Evolutionary conservation across 1,140 invertebrate genomes (phyloP), one percentile per base, ranked within the genome.

Genomic region (Conus ventricosus): DNA sequence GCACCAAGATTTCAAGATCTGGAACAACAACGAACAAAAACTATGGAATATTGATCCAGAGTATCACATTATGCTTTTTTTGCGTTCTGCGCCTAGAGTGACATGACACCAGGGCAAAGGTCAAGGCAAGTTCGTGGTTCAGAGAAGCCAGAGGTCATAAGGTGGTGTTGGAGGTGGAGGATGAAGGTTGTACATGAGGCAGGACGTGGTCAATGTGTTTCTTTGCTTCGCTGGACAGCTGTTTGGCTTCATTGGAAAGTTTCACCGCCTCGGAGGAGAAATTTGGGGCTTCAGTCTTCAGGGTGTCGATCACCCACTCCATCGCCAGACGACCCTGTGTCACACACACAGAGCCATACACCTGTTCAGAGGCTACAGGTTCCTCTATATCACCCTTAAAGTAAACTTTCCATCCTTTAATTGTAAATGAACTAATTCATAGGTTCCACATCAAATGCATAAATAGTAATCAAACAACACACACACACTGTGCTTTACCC

Each of bases 251-350:
- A 88, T 95, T 96, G 87, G 97, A 97, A 81, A 98, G 76, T 63
- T 63, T 63, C 82, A 53, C 67, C 53, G 78, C 84, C 10, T 89
- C 96, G 94, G 98, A 97, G 87, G 97, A 97, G 91, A 97, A 97
- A 94, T 97, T 97, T 71, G 96, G 97, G 27, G 97, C 97, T 95
- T 98, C 97, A 15, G 96, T 95, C 92, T 98, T 97, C 80, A 99
- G 96, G 95, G 97, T 98, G 51, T 96, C 97, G 90, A 99, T 99
- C 27, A 99, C 99, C 97, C 98, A 99, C 96, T 99, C 98, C 95
- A 99, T 98, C 7, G 98, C 98, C 96, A 98, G 97, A 55, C 98
- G 96, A 76, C 98, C 98, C 97, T 97, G 93, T 20, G 13, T 11
- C 15, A 71, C 67, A 71, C 15, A 1, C 39, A 39, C 39, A 39